Evolutionary conservation across 2,797 vertebrate genomes (phyloP), one percentile per base, ranked within the genome.

Genomic region (Ctenopoma multispine): DNA sequence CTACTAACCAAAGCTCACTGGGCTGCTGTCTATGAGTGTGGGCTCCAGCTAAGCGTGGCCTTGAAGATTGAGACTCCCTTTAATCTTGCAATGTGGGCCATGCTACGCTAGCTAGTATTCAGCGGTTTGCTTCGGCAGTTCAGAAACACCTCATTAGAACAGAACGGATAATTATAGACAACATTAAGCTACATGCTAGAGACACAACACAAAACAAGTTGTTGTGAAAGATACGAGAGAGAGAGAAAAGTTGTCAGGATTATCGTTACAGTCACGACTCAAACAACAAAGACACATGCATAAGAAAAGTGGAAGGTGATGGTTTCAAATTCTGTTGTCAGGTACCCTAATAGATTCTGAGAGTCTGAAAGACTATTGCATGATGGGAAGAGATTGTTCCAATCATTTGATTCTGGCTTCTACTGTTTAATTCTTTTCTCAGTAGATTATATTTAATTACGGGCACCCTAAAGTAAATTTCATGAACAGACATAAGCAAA

Each of bases 11-110:
- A 46, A 67, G 31, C 3, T 13, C 60, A 31, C 23, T 50, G 63
- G 7, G 40, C 62, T 60, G 75, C 74, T 23, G 21, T 60, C 57
- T 85, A 41, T 63, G 56, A 82, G 61, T 17, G 21, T 56, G 40
- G 75, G 60, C 63, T 79, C 44, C 36, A 43, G 70, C 72, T 62
- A 27, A 87, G 68, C 36, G 20, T 31, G 49, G 78, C 78, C 82
- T 81, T 83, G 80, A 87, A 82, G 75, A 73, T 67, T 1, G 34
- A 73, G 75, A 63, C 56, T 71, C 81, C 83, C 90, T 92, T 71
- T 90, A 89, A 92, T 91, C 90, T 87, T 40, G 77, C 72, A 18
- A 20, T 82, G 75, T 68, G 88, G 87, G 82, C 74, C 73, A 57
- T 31, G 79, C 81, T 85, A 66, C 27, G 40, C 82, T 87, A 81